Evolutionary conservation across 2,113 vertebrate genomes (phyloP).

Genomic region (Potamarius usumacintae): DNA sequence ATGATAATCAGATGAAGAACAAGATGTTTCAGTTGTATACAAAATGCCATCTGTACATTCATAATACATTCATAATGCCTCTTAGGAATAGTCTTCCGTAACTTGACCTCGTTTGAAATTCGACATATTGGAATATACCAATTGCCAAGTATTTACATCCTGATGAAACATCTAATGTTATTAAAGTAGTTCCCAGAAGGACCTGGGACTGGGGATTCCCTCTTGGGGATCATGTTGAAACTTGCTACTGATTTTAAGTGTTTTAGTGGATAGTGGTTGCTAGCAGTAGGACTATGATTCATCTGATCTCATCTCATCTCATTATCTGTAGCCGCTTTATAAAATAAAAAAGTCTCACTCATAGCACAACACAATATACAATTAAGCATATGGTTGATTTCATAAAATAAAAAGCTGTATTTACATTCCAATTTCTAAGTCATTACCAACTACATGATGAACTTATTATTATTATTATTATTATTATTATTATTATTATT

Average conservation of each 20-base stretch:
- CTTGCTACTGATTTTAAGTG: conserved; percentile 10
- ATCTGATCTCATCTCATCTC: too few relatives aligned
- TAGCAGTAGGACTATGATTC: background rate
- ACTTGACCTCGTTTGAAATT: conserved; percentile 68
- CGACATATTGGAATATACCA: conserved; percentile 69
- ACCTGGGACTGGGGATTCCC: conserved; percentile 24
- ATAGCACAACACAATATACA: background rate
- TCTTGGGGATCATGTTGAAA: background rate
- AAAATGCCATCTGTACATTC: conserved; percentile 66
- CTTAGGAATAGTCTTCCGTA: conserved; percentile 60
- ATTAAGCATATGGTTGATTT: background rate
- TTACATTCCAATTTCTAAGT: background rate
- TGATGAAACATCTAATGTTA: conserved; percentile 39
- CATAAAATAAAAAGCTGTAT: background rate
- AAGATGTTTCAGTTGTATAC: conserved; percentile 60
- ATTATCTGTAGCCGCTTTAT: too few relatives aligned
- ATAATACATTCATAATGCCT: conserved; percentile 52
- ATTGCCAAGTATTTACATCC: conserved; percentile 53
- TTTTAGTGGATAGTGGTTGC: conserved; percentile 11
- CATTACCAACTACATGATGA: background rate
- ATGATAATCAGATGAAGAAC: conserved; percentile 58
- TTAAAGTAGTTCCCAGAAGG: conserved; percentile 33
- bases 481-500: too few relatives aligned
- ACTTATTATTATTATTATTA: background rate
- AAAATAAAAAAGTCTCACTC: background rate